These are phyloP conservation scores for Acleris literana DNA, from an alignment of 2,888 invertebrate genomes.

Conservation along the genomic window DNA sequence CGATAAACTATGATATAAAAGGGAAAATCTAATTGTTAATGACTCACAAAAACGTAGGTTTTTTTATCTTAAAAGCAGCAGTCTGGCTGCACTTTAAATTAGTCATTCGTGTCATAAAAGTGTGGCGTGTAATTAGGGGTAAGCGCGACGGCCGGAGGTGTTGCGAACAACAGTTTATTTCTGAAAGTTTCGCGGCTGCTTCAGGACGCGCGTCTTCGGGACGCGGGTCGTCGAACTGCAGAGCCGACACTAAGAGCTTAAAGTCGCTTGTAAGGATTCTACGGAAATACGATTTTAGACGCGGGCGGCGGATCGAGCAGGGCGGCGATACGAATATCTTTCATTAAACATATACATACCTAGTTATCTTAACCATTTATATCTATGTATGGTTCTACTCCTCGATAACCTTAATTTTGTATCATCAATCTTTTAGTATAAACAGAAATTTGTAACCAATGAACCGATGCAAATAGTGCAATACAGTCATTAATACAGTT, in stretches of 20 bases:
- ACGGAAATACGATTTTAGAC: conserved; percentile 83
- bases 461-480: conserved; percentile 32
- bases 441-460: conserved; percentile 31
- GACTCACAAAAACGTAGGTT: background rate
- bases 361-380: conserved; percentile 42
- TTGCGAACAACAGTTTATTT: conserved; percentile 60
- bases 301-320: conserved; percentile 57
- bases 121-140: conserved; percentile 20
- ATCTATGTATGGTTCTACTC: background rate
- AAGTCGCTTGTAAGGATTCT: conserved; percentile 82
- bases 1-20: conserved; percentile 55
- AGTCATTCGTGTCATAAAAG: conserved; percentile 49
- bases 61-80: conserved; percentile 48
- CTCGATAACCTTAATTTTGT: background rate
- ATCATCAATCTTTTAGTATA: conserved; percentile 10
- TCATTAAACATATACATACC: conserved; percentile 15
- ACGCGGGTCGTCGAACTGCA: conserved; percentile 77
- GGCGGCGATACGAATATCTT: conserved; percentile 50
- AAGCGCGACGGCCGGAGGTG: conserved; percentile 41
- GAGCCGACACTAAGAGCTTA: conserved; percentile 79
- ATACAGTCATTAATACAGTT: conserved; percentile 33
- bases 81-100: conserved; percentile 49
- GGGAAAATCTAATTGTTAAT: conserved; percentile 42
- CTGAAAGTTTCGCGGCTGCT: conserved; percentile 58
- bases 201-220: conserved; percentile 62